phyloP scores from a whole-genome alignment of 2,797 vertebrate species.

The Acestrorhynchus altus region DNA sequence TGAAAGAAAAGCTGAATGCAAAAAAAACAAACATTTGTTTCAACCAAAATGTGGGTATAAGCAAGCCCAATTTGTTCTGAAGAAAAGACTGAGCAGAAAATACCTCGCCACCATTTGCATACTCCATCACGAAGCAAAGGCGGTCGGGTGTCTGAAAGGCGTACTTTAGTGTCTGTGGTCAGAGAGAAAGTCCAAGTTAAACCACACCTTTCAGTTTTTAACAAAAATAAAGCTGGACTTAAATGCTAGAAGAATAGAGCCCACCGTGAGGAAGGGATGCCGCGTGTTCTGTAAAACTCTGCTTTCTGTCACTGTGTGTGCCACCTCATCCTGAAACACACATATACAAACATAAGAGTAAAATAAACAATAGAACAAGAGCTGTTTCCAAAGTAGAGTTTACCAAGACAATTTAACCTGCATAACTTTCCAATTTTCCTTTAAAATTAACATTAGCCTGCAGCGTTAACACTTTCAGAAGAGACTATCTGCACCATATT shows the following conservation, averaged over 20 bases:
- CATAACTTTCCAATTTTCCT: too few species aligned
- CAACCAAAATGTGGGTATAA: neutral
- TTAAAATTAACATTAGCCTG: too few species aligned
- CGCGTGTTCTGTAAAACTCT: slow-evolving; percentile 93
- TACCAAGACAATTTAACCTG: too few species aligned
- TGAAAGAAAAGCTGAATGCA: slow-evolving; percentile 88
- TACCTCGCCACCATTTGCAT: slow-evolving; percentile 96
- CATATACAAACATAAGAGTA: too few species aligned
- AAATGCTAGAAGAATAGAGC: slow-evolving; percentile 38
- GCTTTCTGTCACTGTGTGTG: slow-evolving; percentile 96
- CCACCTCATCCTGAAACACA: slow-evolving; percentile 88
- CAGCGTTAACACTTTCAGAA: too few species aligned
- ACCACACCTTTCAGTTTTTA: neutral
- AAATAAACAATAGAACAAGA: too few species aligned
- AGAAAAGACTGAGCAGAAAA: neutral
- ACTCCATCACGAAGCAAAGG: slow-evolving; percentile 97
- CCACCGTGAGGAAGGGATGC: slow-evolving; percentile 93
- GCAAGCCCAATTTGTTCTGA: neutral
- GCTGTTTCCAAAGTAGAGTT: too few species aligned
- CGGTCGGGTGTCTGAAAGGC: slow-evolving; percentile 95
- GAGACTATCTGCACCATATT: too few species aligned
- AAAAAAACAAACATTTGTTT: too few species aligned
- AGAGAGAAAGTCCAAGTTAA: neutral
- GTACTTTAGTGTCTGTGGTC: slow-evolving; percentile 90
- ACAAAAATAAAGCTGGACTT: neutral